Conservation (phyloP, 1,140 invertebrate species). For the Drosophila grimshawi region DNA sequence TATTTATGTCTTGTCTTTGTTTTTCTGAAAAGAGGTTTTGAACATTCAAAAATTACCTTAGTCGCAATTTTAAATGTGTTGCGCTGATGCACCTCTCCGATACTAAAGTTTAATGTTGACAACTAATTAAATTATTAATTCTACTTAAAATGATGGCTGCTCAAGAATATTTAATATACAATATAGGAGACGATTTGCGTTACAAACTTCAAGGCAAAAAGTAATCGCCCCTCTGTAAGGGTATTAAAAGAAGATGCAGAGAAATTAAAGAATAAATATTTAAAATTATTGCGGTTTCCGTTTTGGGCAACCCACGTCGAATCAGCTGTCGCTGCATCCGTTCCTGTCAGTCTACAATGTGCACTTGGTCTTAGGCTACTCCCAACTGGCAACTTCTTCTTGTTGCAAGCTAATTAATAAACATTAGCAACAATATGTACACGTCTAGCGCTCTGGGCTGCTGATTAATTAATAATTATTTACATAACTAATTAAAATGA, state of each 20-base stretch:
- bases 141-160: no score
- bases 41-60: no score
- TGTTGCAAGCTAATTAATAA: conserved; percentile 62
- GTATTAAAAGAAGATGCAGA: not conserved
- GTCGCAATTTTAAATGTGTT: no score
- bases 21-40: no score
- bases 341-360: not conserved
- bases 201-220: no score
- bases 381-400: not conserved
- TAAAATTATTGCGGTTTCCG: conserved; percentile 67
- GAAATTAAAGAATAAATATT: conserved; percentile 1
- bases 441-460: conserved; percentile 30
- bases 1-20: no score
- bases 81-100: no score
- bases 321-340: conserved; percentile 47
- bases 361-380: not conserved
- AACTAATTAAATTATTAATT: no score
- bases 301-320: conserved; percentile 30
- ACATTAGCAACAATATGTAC: conserved; percentile 46
- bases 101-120: no score
- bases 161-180: no score
- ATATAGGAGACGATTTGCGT: no score
- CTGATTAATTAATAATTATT: conserved; percentile 74
- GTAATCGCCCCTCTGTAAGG: no score
- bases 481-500: conserved; percentile 76